These are phyloP conservation scores for Eupleurogrammus muticus DNA, from an alignment of 2,797 vertebrate species.

Conservation along the genomic window DNA sequence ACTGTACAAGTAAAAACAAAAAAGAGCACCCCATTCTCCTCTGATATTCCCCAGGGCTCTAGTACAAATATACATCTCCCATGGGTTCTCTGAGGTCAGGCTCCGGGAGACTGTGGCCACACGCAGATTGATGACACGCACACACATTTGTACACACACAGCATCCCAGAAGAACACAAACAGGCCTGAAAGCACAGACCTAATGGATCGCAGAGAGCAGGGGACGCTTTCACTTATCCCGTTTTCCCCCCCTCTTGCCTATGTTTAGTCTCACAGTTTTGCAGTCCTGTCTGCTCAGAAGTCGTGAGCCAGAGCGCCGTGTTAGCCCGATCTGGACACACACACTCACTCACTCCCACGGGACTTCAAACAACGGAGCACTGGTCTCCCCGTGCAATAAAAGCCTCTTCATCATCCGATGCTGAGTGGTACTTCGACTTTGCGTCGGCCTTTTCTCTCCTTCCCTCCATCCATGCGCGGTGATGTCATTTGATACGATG, in stretches of 20 bases:
- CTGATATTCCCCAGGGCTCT: conserved; percentile 62
- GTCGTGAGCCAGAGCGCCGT: conserved; percentile 40
- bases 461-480: conserved; percentile 18
- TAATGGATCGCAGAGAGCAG: conserved; percentile 63
- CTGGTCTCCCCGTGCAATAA: conserved; percentile 51
- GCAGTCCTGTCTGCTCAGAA: conserved; percentile 41
- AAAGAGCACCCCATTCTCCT: conserved; percentile 35
- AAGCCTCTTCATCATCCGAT: conserved; percentile 71
- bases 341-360: conserved; percentile 11
- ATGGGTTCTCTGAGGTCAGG: conserved; percentile 36
- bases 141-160: conserved; percentile 26
- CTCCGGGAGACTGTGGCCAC: conserved; percentile 61
- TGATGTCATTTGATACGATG: conserved; percentile 85
- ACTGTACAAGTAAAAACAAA: conserved; percentile 33
- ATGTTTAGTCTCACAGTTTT: conserved; percentile 66
- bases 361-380: conserved; percentile 14
- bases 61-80: conserved; percentile 70
- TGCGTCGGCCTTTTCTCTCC: conserved; percentile 43
- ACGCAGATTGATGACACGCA: conserved; percentile 58
- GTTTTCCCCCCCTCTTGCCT: conserved; percentile 52
- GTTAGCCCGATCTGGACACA: conserved; percentile 35
- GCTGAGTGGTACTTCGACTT: conserved; percentile 63
- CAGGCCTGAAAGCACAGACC: conserved; percentile 30
- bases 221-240: conserved; percentile 47
- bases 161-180: conserved; percentile 63